Evolutionary conservation across 2,797 vertebrate genomes (phyloP), one percentile per base, ranked within the genome.

Genomic region (Chrosomus eos): DNA sequence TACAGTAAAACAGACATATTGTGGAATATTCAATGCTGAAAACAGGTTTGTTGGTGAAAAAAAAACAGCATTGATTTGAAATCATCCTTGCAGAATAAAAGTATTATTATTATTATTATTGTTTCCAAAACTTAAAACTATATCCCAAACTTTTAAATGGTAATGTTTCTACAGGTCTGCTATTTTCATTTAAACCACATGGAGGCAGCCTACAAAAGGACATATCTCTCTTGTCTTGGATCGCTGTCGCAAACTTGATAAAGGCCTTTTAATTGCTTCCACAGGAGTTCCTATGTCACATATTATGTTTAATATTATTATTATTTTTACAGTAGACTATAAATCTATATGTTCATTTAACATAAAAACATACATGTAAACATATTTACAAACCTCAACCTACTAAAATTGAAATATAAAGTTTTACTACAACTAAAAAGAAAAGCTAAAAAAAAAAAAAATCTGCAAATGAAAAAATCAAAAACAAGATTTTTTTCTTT

Each of bases 131-230:
- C 18, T 16, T 10, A 8, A 48, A 43, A 48, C 7, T 31, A 11
- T 10, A 19, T 3, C 1, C 11, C 19, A 36, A 16, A 53, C 5
- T 7, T 53, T 70, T 55, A 2, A 67, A 68, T 23, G 21, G 16
- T 3, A 23, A 7, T 71, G 51, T 58, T 19, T 33, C 19, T 66
- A 67, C 1, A 21, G 28, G 26, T 33, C 45, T 48, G 62, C 31
- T 66, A 33, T 81, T 70, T 40, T 38, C 8, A 55, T 18, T 81
- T 10, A 19, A 14, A 70, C 66, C 79, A 68, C 66, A 53, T 26
- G 79, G 64, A 38, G 79, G 79, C 79, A 81, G 48, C 2, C 62
- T 51, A 51, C 31, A 36, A 51, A 31, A 26, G 78, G n/a, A 45
- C 33, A 64, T 2, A 26, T 64, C 1, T 43, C 23, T 77, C 51